A percentile compares a stretch with the other conserved stretches of the same genome.
Conservation (phyloP, 2,888 invertebrate species). For the Drosophila siamana region DNA sequence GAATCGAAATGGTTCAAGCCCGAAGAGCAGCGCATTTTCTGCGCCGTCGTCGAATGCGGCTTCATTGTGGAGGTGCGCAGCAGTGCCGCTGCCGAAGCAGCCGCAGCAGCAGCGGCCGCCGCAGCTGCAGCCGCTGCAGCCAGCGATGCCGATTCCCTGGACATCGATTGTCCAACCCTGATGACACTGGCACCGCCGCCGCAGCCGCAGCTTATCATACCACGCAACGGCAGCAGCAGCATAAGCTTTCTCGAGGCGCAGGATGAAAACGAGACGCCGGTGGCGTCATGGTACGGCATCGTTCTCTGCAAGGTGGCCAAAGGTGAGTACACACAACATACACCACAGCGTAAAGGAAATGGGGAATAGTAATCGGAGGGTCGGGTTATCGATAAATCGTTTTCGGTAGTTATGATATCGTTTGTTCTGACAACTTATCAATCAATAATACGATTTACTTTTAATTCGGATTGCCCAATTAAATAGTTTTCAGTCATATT, state of each 20-base stretch:
- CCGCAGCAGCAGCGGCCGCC: slow-evolving; percentile 80
- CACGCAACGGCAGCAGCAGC: slow-evolving; percentile 69
- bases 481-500: slow-evolving; percentile 16
- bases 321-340: slow-evolving; percentile 85
- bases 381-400: slow-evolving; percentile 3
- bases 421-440: slow-evolving; percentile 7
- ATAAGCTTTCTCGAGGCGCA: slow-evolving; percentile 77
- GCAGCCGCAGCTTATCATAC: slow-evolving; percentile 55
- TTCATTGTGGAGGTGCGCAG: slow-evolving; percentile 89
- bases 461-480: slow-evolving; percentile 15
- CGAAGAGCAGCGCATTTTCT: slow-evolving; percentile 89
- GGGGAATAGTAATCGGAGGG: not conserved
- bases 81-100: slow-evolving; percentile 81
- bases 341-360: slow-evolving; percentile 26
- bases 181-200: slow-evolving; percentile 51
- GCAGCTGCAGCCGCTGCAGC: slow-evolving; percentile 57
- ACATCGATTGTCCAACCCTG: slow-evolving; percentile 65
- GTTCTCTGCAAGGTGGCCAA: slow-evolving; percentile 90
- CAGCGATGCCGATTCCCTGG: slow-evolving; percentile 62
- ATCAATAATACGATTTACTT: slow-evolving; percentile 10
- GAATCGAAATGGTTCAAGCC: slow-evolving; percentile 92
- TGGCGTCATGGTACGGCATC: slow-evolving; percentile 88
- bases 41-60: slow-evolving; percentile 90
- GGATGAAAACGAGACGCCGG: slow-evolving; percentile 84
- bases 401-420: not conserved